Percentiles rank a stretch among this genome's conserved stretches.
phyloP scores from a whole-genome alignment of 2,888 invertebrate genomes.

The Caradrina clavipalpis region DNA sequence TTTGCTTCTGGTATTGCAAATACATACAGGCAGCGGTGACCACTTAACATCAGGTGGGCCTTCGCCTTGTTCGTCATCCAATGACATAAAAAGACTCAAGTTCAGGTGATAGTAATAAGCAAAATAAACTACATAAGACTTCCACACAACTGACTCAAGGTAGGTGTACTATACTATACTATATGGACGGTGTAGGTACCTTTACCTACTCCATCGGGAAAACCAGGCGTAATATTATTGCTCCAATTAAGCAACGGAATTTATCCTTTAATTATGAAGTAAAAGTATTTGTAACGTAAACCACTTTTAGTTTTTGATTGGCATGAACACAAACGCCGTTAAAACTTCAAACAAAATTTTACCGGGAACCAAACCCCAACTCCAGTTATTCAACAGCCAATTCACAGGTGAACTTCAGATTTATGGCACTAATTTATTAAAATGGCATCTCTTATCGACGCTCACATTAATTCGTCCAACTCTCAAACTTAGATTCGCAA shows the following conservation, averaged over 20 bases:
- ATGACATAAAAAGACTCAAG: too few relatives aligned
- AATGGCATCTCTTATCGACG: conserved; percentile 60
- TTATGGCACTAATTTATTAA: conserved; percentile 62
- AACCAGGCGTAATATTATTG: neutral
- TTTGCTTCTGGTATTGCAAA: too few relatives aligned
- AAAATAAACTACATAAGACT: too few relatives aligned
- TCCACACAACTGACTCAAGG: too few relatives aligned
- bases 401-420: conserved; percentile 62
- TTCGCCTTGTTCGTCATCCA: too few relatives aligned
- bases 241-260: neutral
- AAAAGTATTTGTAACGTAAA: conserved; percentile 12
- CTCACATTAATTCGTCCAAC: conserved; percentile 59
- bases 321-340: conserved; percentile 24
- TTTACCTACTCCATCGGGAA: neutral
- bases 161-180: neutral
- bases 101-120: too few relatives aligned
- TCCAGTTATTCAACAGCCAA: conserved; percentile 56
- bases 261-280: conserved; percentile 9
- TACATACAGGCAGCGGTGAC: too few relatives aligned
- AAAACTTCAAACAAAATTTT: conserved; percentile 42
- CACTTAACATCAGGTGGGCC: too few relatives aligned
- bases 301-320: conserved; percentile 17
- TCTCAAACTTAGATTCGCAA: conserved; percentile 47
- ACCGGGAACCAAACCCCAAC: conserved; percentile 28
- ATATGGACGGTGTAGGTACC: too few relatives aligned